These are phyloP conservation scores for Halcyon leucocephala DNA, from an alignment of 2,797 vertebrate species.

Conservation along the genomic window DNA sequence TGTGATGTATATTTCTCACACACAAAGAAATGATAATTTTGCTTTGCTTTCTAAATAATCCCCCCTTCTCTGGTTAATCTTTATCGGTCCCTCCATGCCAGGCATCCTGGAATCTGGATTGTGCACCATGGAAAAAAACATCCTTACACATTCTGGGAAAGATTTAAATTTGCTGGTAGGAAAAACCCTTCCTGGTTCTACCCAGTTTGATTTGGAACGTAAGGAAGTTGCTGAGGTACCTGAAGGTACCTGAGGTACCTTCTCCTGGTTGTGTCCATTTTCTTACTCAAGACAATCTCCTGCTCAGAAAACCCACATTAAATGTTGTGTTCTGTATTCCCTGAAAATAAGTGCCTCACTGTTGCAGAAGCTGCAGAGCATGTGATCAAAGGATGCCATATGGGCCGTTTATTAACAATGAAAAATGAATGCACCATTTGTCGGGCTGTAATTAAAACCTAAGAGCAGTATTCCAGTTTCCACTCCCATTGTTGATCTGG, in stretches of 20 bases:
- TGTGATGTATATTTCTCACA: not conserved
- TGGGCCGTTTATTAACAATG: slow-evolving; percentile 38
- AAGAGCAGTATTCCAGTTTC: not conserved
- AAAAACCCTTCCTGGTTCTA: not conserved
- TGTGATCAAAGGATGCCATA: slow-evolving; percentile 37
- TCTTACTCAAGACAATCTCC: not conserved
- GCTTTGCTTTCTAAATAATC: not conserved
- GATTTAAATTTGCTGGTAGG: not conserved
- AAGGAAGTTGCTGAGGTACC: not conserved
- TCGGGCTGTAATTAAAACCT: not conserved
- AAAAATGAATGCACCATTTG: slow-evolving; percentile 26
- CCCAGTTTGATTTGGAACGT: rapidly evolving
- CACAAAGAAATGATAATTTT: not conserved
- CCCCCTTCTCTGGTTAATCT: not conserved
- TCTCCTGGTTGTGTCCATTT: not conserved
- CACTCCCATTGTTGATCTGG: not conserved
- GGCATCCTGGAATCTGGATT: not conserved
- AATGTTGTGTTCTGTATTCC: not conserved
- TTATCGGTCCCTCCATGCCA: not conserved
- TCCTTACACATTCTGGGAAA: not conserved
- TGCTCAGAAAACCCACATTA: not conserved
- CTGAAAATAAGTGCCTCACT: not conserved
- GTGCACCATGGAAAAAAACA: not conserved
- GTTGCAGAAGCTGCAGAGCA: not conserved
- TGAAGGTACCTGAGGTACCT: not conserved